phyloP scores from a whole-genome alignment of 2,113 vertebrate genomes.

The Caretta caretta region DNA sequence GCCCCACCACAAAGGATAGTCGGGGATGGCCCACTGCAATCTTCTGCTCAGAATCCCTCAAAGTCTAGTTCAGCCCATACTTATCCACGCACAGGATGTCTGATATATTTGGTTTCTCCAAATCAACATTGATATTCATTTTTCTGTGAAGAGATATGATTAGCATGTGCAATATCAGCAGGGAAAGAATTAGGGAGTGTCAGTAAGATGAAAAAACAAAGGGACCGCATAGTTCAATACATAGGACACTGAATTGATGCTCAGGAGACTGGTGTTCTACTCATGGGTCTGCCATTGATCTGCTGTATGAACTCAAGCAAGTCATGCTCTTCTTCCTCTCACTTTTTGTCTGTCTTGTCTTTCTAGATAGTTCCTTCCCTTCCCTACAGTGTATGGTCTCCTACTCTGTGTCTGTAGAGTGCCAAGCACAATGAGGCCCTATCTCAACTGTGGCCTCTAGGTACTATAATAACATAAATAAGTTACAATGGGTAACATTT shows the following conservation, averaged over 20 bases:
- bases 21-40: not conserved
- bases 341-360: not conserved
- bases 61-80: not conserved
- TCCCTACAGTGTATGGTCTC: no score
- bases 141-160: not conserved
- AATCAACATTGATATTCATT: not conserved
- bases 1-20: not conserved
- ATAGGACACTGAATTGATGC: not conserved
- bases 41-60: not conserved
- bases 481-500: not conserved
- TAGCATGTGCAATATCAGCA: not conserved
- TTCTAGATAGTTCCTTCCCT: not conserved
- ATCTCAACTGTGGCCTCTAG: not conserved
- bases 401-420: not conserved
- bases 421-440: not conserved
- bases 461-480: not conserved
- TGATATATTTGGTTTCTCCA: not conserved
- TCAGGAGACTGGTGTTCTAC: not conserved
- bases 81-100: not conserved
- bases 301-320: not conserved
- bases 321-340: not conserved
- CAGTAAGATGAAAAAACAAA: not conserved
- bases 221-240: not conserved
- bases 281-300: not conserved
- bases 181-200: not conserved